These are phyloP conservation scores for Orthosia gothica DNA, from an alignment of 2,888 invertebrate species.

Conservation along the genomic window DNA sequence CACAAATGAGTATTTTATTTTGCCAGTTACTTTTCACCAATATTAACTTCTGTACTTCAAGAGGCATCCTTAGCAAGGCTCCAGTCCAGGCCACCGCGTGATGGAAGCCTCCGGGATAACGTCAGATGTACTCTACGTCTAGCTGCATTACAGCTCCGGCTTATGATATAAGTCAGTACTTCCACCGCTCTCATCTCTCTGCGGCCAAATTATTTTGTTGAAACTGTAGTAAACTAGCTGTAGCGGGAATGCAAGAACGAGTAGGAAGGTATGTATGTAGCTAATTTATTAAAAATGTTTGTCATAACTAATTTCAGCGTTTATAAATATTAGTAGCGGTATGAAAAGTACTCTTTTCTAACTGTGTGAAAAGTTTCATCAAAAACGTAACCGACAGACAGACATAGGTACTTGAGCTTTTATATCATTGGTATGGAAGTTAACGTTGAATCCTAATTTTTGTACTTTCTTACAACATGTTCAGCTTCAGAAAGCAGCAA, in stretches of 20 bases:
- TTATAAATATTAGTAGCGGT: no score
- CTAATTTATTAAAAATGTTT: no score
- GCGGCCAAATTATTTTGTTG: conserved; percentile 20
- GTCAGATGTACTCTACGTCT: conserved; percentile 33
- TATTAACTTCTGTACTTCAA: background rate
- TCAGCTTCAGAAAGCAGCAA: no score
- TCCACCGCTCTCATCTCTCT: conserved; percentile 16
- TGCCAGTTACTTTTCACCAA: background rate
- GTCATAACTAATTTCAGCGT: no score
- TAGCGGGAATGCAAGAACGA: background rate
- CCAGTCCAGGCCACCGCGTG: conserved; percentile 26
- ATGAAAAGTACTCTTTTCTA: no score
- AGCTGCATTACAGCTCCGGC: conserved; percentile 35
- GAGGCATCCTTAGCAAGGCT: conserved; percentile 43
- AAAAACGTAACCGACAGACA: no score
- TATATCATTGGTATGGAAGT: no score
- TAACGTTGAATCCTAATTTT: no score
- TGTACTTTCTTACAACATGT: no score
- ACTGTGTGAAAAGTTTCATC: no score
- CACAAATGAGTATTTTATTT: background rate
- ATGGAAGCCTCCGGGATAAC: conserved; percentile 52
- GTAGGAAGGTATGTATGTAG: background rate
- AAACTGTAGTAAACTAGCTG: conserved; percentile 2
- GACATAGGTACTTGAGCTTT: no score
- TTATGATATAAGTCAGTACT: conserved; percentile 40